These are phyloP conservation scores for Heliconius eleuchia DNA, from an alignment of 1,140 invertebrate genomes.

Conservation along the genomic window DNA sequence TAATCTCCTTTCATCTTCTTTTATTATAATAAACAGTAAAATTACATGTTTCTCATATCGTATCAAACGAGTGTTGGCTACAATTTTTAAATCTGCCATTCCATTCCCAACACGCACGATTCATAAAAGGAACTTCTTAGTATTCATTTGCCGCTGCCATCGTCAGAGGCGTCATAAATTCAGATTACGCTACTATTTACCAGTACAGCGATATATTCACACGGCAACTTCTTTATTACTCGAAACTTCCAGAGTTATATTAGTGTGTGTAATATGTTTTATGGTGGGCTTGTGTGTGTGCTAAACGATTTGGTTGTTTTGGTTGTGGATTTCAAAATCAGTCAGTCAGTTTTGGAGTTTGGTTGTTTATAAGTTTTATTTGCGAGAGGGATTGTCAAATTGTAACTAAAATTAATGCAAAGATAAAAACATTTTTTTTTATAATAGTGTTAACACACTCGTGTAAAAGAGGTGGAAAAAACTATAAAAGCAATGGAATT, in stretches of 20 bases:
- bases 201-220: slow-evolving; percentile 21
- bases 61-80: neutral
- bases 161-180: slow-evolving; percentile 46
- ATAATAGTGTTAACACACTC: too few relatives aligned
- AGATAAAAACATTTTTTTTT: too few relatives aligned
- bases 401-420: too few relatives aligned
- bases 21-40: neutral
- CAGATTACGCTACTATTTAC: slow-evolving; percentile 37
- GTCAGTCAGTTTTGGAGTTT: neutral
- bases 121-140: slow-evolving; percentile 43
- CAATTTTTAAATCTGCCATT: slow-evolving; percentile 36
- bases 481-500: too few relatives aligned
- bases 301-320: neutral
- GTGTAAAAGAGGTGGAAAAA: too few relatives aligned
- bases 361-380: too few relatives aligned
- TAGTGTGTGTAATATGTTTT: slow-evolving; percentile 1
- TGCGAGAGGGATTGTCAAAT: too few relatives aligned
- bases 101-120: slow-evolving; percentile 38
- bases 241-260: slow-evolving; percentile 17
- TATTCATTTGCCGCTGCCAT: slow-evolving; percentile 44
- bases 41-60: neutral
- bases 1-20: too few relatives aligned
- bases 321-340: neutral
- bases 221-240: slow-evolving; percentile 25
- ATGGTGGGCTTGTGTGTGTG: neutral